phyloP scores from a whole-genome alignment of 2,888 invertebrate genomes.

The Tachystola acroxantha region DNA sequence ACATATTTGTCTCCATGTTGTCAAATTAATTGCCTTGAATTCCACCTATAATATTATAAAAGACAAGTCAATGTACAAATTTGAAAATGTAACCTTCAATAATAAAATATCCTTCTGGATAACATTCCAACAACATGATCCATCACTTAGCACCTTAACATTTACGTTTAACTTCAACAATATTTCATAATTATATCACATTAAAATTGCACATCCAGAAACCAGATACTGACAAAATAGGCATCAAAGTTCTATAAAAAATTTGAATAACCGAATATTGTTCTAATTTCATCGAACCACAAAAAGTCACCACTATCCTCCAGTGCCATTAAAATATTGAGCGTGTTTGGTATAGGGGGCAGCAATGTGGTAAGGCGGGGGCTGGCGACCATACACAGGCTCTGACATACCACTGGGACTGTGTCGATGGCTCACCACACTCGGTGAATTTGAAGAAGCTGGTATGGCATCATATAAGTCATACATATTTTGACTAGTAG shows the following conservation, averaged over 20 bases:
- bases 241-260: conserved; percentile 6
- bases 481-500: conserved; percentile 67
- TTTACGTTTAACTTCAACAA: conserved; percentile 44
- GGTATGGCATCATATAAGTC: conserved; percentile 69
- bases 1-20: conserved; percentile 21
- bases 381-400: conserved; percentile 69
- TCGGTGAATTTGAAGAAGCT: conserved; percentile 56
- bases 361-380: conserved; percentile 91
- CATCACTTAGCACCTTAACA: conserved; percentile 68
- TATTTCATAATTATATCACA: conserved; percentile 66
- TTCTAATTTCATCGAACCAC: not conserved
- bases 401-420: conserved; percentile 60
- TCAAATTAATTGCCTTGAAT: conserved; percentile 7
- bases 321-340: conserved; percentile 79
- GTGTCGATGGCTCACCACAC: conserved; percentile 57
- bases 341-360: conserved; percentile 90
- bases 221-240: conserved; percentile 28
- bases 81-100: conserved; percentile 23
- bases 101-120: conserved; percentile 31
- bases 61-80: conserved; percentile 5
- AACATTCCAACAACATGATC: conserved; percentile 43
- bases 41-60: not conserved
- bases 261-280: not conserved
- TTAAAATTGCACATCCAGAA: conserved; percentile 69
- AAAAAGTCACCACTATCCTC: conserved; percentile 50